Base-by-base conservation (phyloP, 2,113 vertebrate genomes). In the Rana temporaria region DNA sequence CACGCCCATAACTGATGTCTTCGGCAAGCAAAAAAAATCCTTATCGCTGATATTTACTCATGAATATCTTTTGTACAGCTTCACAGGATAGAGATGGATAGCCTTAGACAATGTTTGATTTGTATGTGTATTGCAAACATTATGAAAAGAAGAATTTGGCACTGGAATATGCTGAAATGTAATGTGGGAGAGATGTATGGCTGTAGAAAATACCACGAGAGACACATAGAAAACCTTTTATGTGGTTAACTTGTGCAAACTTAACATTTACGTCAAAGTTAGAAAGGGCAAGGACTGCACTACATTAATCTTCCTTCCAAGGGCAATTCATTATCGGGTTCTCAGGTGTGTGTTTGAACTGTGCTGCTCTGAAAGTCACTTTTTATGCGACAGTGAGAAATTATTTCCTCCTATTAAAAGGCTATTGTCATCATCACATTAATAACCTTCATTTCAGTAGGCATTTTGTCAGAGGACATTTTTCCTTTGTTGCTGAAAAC, bases 261-360 rank as follows among this genome's bases (percentile, higher is more conserved):
- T 18, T 83, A 83, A 72, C 81, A 83, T 83, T 83, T 83, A 76
- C 71, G 56, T 75, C 30, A 83, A 83, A 68, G 81, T 76, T 83
- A 68, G 62, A 83, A 76, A 83, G 81, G 81, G 81, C 81, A 83
- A 76, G 81, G 38, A 67, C n/a, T 59, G 22, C 32, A 63, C n/a
- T 83, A 67, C 81, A 83, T 83, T 83, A 83, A 83, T 83, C 72
- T 83, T 24, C 70, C 34, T 18, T 60, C 72, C 72, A 59, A 75
- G 72, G 81, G 71, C 55, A 76, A 66, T 83, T 83, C 72, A 83
- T 83, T 83, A 83, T 64, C 6, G 71, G 19, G 73, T 60, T 76
- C 81, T 83, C 81, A 75, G 71, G 81, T 83, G 81, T 60, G 81
- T 64, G 62, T 75, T 83, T 76, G 63, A 83, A 76, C 81, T 83